phyloP scores from a whole-genome alignment of 2,888 invertebrate genomes.

The Thereva unica region DNA sequence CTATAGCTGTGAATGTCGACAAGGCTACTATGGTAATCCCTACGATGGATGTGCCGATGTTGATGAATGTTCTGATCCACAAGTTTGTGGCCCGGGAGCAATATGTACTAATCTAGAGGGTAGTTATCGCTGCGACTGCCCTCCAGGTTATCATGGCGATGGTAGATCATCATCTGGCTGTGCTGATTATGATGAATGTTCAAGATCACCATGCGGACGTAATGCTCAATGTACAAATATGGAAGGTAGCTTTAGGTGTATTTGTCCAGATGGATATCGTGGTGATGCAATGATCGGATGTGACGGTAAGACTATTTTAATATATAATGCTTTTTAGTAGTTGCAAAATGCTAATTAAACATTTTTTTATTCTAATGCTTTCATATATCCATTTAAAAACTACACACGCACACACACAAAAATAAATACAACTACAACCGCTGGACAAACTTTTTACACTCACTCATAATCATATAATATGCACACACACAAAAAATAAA shows the following conservation, averaged over 20 bases:
- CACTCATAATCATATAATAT: constrained; percentile 27
- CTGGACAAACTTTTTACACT: neutral
- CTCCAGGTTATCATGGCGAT: constrained; percentile 79
- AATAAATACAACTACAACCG: neutral
- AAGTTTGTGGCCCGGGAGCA: constrained; percentile 78
- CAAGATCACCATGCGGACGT: constrained; percentile 75
- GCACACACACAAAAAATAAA: constrained; percentile 39
- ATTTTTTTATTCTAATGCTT: constrained; percentile 18
- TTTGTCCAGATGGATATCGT: constrained; percentile 80
- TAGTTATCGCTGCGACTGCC: constrained; percentile 82
- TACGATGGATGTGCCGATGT: constrained; percentile 78
- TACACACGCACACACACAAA: constrained; percentile 34
- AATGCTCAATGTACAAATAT: constrained; percentile 79
- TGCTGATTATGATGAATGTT: constrained; percentile 75
- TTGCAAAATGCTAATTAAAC: constrained; percentile 1
- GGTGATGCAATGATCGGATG: constrained; percentile 79
- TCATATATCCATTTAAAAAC: constrained; percentile 16
- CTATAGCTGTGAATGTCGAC: constrained; percentile 81
- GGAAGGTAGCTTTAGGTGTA: constrained; percentile 77
- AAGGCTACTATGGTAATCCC: constrained; percentile 84
- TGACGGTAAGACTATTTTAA: constrained; percentile 63
- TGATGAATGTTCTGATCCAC: constrained; percentile 76
- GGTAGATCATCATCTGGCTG: constrained; percentile 71
- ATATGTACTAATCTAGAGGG: constrained; percentile 80
- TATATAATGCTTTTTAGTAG: neutral